Conservation (phyloP, 2,113 vertebrate genomes). For the Acanthisitta chloris region DNA sequence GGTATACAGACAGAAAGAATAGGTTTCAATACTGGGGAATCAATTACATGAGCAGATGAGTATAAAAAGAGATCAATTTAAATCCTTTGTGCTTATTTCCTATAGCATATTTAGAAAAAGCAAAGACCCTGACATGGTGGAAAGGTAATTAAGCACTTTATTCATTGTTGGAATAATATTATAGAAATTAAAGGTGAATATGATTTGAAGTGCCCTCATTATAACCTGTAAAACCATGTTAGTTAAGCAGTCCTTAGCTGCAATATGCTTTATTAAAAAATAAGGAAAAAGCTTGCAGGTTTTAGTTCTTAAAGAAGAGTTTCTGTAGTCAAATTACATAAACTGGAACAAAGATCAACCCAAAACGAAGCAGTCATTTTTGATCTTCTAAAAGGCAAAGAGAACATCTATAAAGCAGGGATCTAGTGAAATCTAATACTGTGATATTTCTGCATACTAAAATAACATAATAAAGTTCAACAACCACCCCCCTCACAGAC, state of each 20-base stretch:
- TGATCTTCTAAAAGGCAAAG: background rate
- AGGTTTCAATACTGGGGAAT: constrained; percentile 22
- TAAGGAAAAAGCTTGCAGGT: background rate
- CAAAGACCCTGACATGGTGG: background rate
- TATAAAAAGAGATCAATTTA: constrained; percentile 41
- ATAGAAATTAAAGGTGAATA: constrained; percentile 47
- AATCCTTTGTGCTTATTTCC: constrained; percentile 33
- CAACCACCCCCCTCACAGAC: background rate
- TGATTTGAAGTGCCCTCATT: constrained; percentile 50
- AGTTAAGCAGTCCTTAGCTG: constrained; percentile 31
- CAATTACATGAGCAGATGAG: constrained; percentile 50
- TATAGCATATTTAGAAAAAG: constrained; percentile 12
- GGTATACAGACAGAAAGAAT: constrained; percentile 18
- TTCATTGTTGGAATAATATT: constrained; percentile 48
- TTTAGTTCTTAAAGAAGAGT: background rate
- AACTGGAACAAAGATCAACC: background rate
- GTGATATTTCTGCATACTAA: constrained; percentile 45
- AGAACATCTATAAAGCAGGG: background rate
- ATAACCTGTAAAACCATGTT: constrained; percentile 43
- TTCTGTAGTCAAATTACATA: background rate
- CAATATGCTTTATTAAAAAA: background rate
- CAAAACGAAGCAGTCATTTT: background rate
- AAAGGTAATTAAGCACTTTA: constrained; percentile 51
- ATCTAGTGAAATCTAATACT: constrained; percentile 17
- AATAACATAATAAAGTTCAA: constrained; percentile 36